phyloP scores from a whole-genome alignment of 2,888 invertebrate genomes.

The Subacronicta megacephala region DNA sequence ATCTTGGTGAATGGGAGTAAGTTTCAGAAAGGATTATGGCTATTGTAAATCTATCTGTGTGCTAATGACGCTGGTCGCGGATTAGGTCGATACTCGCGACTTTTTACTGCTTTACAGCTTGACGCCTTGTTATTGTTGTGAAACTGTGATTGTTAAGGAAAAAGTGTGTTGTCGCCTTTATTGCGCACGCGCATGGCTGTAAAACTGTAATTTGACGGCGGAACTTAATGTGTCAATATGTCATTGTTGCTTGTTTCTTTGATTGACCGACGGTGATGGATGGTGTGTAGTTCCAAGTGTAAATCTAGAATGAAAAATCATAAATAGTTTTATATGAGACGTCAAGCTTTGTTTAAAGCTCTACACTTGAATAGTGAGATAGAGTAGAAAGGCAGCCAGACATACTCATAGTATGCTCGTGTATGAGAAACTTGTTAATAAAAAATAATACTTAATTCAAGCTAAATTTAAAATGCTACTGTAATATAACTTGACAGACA shows the following conservation, averaged over 20 bases:
- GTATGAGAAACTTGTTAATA: no score
- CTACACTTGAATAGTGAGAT: neutral
- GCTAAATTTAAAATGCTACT: no score
- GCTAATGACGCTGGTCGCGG: constrained; percentile 80
- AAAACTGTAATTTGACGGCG: constrained; percentile 52
- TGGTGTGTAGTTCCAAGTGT: constrained; percentile 6
- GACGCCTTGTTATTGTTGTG: constrained; percentile 54
- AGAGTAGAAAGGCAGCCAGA: no score
- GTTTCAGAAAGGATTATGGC: constrained; percentile 83
- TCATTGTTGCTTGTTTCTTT: constrained; percentile 33
- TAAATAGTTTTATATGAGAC: constrained; percentile 1
- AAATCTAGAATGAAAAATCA: constrained; percentile 9
- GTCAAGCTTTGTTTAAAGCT: neutral
- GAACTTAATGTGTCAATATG: constrained; percentile 31
- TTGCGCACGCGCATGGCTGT: constrained; percentile 33
- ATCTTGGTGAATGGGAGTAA: constrained; percentile 62
- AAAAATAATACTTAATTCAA: no score
- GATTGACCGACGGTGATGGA: constrained; percentile 37
- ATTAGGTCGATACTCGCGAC: constrained; percentile 64
- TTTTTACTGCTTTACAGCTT: constrained; percentile 55
- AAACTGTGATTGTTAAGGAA: constrained; percentile 43
- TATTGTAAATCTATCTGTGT: constrained; percentile 82
- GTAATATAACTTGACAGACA: no score
- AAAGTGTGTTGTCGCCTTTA: constrained; percentile 48
- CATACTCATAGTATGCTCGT: no score